phyloP scores from a whole-genome alignment of 2,797 vertebrate genomes.

The Fratercula arctica region DNA sequence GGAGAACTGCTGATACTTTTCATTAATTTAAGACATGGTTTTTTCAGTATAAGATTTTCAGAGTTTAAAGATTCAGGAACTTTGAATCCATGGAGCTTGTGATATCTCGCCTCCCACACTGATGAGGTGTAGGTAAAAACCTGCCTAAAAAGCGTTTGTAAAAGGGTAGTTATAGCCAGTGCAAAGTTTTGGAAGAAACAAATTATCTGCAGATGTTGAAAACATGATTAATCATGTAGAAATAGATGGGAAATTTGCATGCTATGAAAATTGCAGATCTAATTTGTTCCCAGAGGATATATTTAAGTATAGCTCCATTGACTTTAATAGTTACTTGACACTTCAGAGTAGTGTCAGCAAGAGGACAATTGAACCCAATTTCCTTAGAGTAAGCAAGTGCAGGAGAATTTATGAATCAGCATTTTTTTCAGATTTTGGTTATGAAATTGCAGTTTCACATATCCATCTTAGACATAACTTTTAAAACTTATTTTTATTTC shows the following conservation, averaged over 20 bases:
- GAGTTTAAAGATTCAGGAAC: background rate
- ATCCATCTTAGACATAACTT: background rate
- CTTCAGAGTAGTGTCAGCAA: background rate
- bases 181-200: background rate
- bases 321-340: slow-evolving; percentile 14
- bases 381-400: slow-evolving; percentile 2
- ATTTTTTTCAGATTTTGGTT: background rate
- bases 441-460: background rate
- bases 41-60: background rate
- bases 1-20: background rate
- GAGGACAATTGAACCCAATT: slow-evolving; percentile 16
- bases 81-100: background rate
- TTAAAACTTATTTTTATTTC: background rate
- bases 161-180: background rate
- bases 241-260: slow-evolving; percentile 1
- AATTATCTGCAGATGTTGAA: background rate
- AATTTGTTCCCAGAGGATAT: slow-evolving; percentile 24
- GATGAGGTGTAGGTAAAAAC: background rate
- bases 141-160: background rate
- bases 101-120: background rate
- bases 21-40: background rate
- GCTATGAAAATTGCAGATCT: background rate
- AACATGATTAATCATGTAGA: slow-evolving; percentile 13
- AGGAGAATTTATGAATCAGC: background rate
- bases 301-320: slow-evolving; percentile 3